Evolutionary conservation across 2,113 vertebrate genomes (phyloP).

Genomic region (Meles meles): DNA sequence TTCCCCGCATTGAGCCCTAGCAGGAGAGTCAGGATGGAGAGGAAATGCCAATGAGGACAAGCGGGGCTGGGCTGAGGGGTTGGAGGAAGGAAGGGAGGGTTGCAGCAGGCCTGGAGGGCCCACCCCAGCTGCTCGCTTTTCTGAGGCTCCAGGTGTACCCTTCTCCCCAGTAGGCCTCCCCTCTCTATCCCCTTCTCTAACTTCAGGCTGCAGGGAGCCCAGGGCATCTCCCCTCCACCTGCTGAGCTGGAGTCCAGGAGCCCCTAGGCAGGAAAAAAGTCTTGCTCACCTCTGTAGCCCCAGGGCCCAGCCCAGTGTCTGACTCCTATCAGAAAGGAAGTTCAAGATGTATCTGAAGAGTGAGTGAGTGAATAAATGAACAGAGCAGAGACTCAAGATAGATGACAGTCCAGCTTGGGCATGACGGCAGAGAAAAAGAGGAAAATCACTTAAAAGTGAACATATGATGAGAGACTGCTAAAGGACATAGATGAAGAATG

Average conservation of each 20-base stretch:
- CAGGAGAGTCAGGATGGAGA: neutral
- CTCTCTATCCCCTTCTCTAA: neutral
- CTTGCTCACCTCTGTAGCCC: neutral
- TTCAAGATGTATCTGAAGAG: neutral
- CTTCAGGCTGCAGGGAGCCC: neutral
- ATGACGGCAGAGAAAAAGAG: neutral
- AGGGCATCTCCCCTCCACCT: neutral
- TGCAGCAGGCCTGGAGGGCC: neutral
- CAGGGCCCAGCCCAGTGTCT: neutral
- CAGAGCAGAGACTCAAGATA: neutral
- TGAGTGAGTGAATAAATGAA: neutral
- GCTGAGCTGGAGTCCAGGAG: neutral
- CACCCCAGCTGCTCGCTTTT: neutral
- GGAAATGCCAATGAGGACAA: neutral
- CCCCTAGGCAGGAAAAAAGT: neutral
- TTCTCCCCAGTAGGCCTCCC: neutral
- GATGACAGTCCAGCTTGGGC: neutral
- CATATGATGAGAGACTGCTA: neutral
- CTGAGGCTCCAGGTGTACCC: accelerated
- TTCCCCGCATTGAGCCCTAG: neutral
- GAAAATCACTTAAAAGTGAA: neutral
- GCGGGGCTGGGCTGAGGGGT: neutral
- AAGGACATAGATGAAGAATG: neutral
- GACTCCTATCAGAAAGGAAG: neutral
- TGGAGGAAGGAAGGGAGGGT: neutral